These are phyloP conservation scores for Leptarthrus brevirostris DNA, from an alignment of 2,888 invertebrate genomes.

Conservation along the genomic window DNA sequence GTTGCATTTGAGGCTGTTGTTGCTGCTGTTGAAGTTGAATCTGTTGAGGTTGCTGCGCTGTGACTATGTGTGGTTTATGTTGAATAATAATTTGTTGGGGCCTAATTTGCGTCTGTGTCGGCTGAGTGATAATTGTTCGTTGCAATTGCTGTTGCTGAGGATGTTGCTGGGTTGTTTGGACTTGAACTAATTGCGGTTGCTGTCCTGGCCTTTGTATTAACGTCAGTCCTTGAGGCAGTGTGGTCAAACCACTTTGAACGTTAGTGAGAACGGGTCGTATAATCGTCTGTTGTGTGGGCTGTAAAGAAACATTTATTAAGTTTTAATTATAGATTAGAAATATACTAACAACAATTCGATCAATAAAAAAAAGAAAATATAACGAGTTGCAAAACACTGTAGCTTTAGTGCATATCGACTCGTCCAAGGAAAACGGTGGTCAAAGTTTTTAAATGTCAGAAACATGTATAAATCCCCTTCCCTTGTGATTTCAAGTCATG, in stretches of 20 bases:
- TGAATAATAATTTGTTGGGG: constrained; percentile 59
- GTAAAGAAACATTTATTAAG: constrained; percentile 10
- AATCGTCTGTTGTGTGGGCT: constrained; percentile 66
- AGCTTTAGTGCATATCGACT: too few species aligned
- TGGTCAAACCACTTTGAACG: constrained; percentile 61
- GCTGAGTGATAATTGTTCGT: constrained; percentile 63
- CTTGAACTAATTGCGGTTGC: constrained; percentile 66
- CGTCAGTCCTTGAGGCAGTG: constrained; percentile 66
- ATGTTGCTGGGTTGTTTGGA: constrained; percentile 62
- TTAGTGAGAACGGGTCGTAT: constrained; percentile 65
- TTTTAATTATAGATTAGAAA: too few species aligned
- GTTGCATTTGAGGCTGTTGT: constrained; percentile 61
- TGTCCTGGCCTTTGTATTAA: constrained; percentile 67
- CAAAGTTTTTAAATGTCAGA: too few species aligned
- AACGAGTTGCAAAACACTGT: too few species aligned
- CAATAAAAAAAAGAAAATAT: neutral
- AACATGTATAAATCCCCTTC: too few species aligned
- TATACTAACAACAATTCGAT: too few species aligned
- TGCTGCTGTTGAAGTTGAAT: constrained; percentile 56
- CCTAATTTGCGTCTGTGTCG: constrained; percentile 58
- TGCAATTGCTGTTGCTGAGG: constrained; percentile 58
- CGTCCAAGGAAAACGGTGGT: too few species aligned
- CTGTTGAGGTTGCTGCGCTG: constrained; percentile 63
- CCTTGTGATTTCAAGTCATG: too few species aligned
- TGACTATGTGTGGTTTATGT: constrained; percentile 63